These are phyloP conservation scores for Amorpha juglandis DNA, from an alignment of 2,888 invertebrate genomes.

Conservation along the genomic window DNA sequence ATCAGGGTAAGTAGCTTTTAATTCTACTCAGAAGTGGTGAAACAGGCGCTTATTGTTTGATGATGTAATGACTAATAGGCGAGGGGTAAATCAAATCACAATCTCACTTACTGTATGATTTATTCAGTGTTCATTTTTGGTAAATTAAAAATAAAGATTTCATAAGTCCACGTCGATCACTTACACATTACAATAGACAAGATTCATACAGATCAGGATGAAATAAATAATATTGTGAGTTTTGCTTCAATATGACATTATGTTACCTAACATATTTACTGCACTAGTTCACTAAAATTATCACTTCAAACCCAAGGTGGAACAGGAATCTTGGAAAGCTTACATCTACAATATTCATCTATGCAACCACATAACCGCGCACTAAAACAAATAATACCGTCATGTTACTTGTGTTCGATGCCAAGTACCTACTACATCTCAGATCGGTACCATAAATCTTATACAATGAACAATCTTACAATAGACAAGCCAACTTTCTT, in stretches of 20 bases:
- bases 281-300: slow-evolving; percentile 78
- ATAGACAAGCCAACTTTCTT: slow-evolving; percentile 35
- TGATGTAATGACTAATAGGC: slow-evolving; percentile 33
- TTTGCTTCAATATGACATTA: slow-evolving; percentile 72
- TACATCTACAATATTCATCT: slow-evolving; percentile 78
- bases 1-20: too few relatives aligned
- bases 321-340: slow-evolving; percentile 80
- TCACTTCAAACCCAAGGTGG: slow-evolving; percentile 81
- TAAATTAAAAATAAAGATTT: slow-evolving; percentile 81
- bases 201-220: slow-evolving; percentile 82
- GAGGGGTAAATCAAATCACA: slow-evolving; percentile 19
- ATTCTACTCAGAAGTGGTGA: too few relatives aligned
- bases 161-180: slow-evolving; percentile 81
- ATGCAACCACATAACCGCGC: slow-evolving; percentile 70
- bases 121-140: slow-evolving; percentile 82
- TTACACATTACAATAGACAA: slow-evolving; percentile 71
- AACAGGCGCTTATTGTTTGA: background rate
- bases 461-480: slow-evolving; percentile 27
- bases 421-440: slow-evolving; percentile 6
- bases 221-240: slow-evolving; percentile 82
- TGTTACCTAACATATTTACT: slow-evolving; percentile 73
- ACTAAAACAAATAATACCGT: slow-evolving; percentile 66
- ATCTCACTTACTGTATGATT: slow-evolving; percentile 71
- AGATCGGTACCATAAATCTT: slow-evolving; percentile 27
- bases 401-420: slow-evolving; percentile 9